Base-by-base conservation (phyloP, 2,888 invertebrate species). In the Hybos culiciformis region DNA sequence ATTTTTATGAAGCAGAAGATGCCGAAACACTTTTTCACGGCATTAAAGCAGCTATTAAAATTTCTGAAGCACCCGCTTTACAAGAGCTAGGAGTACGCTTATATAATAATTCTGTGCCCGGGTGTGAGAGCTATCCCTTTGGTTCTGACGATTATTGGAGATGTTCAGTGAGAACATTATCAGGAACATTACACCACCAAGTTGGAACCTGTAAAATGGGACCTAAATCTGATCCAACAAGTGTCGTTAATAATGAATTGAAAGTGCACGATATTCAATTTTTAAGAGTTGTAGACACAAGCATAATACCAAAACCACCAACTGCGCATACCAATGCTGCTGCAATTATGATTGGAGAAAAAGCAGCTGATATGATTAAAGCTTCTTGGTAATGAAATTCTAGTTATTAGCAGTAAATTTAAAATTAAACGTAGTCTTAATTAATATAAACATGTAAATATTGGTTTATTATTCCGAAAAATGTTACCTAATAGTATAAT, bases 141-240 rank as follows among this genome's bases (percentile, higher is more conserved):
- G 72, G 70, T 49, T 67, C 73, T 1, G 79, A 80, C 46, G 71
- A 70, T 21, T 82, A 80, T 56, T 79, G 80, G 78, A 74, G 72
- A 51, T 82, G 82, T 56, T 73, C 75, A 2, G 58, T 75, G 19
- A 67, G 74, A 11, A 71, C 70, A 14, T 63, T 73, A 26, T 71
- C 76, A 0, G 68, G 70, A 15, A 75, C 76, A 2, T 60, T 75
- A 21, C 75, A 76, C 54, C 78, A 78, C 59, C 75, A 75, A 50
- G 68, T 73, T 37, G 74, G 74, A 2, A 78, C 80, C 0, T 77
- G 77, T 49, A 77, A 75, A 51, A 81, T 82, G 82, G 82, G 80
- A 1, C 72, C 76, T 0, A 54, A 55, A 2, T 61, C 58, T 1
- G 79, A 80, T 55, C 68, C 71, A 0, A 63, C 61, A 1, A 74